Evolutionary conservation across 2,888 invertebrate species (phyloP).

Genomic region (Pediacus dermestoides): DNA sequence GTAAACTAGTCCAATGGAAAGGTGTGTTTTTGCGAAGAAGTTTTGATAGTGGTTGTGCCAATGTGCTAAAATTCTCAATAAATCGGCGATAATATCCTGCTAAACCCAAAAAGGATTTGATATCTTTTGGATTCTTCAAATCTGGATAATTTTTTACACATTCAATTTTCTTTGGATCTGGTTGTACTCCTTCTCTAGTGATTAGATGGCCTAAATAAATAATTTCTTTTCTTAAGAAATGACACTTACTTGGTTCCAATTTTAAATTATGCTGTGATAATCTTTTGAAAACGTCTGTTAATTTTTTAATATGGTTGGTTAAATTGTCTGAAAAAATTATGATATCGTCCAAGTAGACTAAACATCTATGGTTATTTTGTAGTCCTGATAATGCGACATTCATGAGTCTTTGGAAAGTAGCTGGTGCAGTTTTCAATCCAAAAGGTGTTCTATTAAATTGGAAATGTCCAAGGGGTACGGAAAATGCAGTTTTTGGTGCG

Average conservation of each 20-base stretch:
- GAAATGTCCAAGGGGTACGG: conserved; percentile 14
- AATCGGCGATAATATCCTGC: conserved; percentile 24
- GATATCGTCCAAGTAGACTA: conserved; percentile 43
- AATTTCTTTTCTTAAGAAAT: conserved; percentile 24
- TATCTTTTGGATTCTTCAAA: conserved; percentile 20
- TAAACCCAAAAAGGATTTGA: conserved; percentile 26
- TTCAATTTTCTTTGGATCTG: conserved; percentile 20
- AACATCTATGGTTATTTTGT: conserved; percentile 27
- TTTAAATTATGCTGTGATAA: conserved; percentile 21
- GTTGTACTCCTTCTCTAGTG: conserved; percentile 24
- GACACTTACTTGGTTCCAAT: conserved; percentile 25
- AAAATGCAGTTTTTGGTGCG: conserved; percentile 17
- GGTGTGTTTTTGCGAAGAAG: conserved; percentile 18
- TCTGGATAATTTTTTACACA: conserved; percentile 18
- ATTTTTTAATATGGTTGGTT: conserved; percentile 26
- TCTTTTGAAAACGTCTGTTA: conserved; percentile 28
- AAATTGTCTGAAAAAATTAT: conserved; percentile 31
- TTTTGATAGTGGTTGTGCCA: conserved; percentile 22
- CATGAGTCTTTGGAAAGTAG: conserved; percentile 35
- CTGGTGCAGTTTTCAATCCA: conserved; percentile 18
- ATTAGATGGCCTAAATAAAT: conserved; percentile 23
- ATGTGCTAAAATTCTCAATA: conserved; percentile 21
- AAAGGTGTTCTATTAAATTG: conserved; percentile 16
- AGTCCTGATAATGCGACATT: conserved; percentile 32
- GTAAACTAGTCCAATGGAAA: conserved; percentile 19